Conservation (phyloP, 2,888 invertebrate species). For the Aquatica leii region DNA sequence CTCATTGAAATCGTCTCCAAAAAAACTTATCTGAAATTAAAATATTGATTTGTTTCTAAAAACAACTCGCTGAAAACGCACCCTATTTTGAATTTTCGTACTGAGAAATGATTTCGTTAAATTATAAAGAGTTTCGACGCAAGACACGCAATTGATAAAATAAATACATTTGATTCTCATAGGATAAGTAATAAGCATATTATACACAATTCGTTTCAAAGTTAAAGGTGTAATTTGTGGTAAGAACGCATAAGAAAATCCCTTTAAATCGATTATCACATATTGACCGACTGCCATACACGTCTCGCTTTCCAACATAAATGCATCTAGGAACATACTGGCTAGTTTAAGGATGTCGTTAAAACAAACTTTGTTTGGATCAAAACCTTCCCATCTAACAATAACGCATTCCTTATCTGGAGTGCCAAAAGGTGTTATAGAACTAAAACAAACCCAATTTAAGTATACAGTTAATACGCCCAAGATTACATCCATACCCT, state of each 20-base stretch:
- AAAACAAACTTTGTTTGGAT: not conserved
- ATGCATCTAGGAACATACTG: not conserved
- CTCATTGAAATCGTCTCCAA: not conserved
- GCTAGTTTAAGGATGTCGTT: not conserved
- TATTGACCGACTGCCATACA: conserved; percentile 7
- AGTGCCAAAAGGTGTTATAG: not conserved
- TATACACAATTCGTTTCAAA: not conserved
- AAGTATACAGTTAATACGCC: not conserved
- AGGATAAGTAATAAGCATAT: not conserved
- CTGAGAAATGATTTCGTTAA: not conserved
- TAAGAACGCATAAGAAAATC: not conserved
- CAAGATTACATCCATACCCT: conserved; percentile 56
- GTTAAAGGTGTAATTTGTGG: not conserved
- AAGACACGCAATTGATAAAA: not conserved
- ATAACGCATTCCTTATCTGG: conserved; percentile 4
- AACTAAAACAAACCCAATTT: not conserved
- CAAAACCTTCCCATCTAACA: not conserved
- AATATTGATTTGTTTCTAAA: not conserved
- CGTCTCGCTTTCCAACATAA: not conserved
- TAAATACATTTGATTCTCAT: not conserved
- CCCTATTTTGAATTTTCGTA: not conserved
- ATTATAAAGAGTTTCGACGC: not conserved
- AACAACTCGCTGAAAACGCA: not conserved
- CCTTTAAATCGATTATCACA: not conserved
- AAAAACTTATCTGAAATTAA: not conserved